Base-by-base conservation (phyloP, 2,113 vertebrate genomes). In the Lophochroa leadbeateri region DNA sequence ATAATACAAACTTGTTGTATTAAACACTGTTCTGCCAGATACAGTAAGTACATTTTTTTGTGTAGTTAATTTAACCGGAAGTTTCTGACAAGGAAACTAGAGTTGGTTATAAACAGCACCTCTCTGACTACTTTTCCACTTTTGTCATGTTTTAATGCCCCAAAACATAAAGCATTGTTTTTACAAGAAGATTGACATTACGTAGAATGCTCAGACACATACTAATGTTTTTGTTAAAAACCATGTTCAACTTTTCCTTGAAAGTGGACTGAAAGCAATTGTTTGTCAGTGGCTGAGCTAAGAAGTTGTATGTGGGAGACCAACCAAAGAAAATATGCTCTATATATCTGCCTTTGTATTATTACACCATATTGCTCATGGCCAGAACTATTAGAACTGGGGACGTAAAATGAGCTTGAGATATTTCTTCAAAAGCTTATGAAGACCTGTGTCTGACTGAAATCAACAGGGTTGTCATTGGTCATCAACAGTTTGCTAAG, bases 241-340 rank as follows among this genome's bases (percentile, higher is more conserved):
- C 16, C 27, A 46, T 52, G 17, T 57, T 75, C 15, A 65, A 0
- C 44, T 19, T 31, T 70, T 79, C 52, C 76, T 85, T 94, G 65
- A 81, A 93, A 92, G 69, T 12, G 72, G 47, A 92, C 90, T 91
- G n/a, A 64, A 94, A 85, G 85, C 76, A 91, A 65, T 67, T 95
- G 71, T 88, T 91, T 52, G 23, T 88, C 35, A 41, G 44, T 77
- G 70, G 31, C 75, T 90, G 70, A 41, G 13, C 24, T 80, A 83
- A 76, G 76, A 71, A 65, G 2, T 94, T 86, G 33, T 10, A 44
- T 61, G 39, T 96, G 88, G 88, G 70, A 97, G 64, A 24, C 64
- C 93, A 86, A 92, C 82, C 67, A 89, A 58, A 65, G 88, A 75
- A 71, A 83, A 93, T 82, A 53, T 8, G 13, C 9, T 83, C 25